Evolutionary conservation across 2,797 vertebrate species (phyloP).

Genomic region (Pseudomugil gertrudae): DNA sequence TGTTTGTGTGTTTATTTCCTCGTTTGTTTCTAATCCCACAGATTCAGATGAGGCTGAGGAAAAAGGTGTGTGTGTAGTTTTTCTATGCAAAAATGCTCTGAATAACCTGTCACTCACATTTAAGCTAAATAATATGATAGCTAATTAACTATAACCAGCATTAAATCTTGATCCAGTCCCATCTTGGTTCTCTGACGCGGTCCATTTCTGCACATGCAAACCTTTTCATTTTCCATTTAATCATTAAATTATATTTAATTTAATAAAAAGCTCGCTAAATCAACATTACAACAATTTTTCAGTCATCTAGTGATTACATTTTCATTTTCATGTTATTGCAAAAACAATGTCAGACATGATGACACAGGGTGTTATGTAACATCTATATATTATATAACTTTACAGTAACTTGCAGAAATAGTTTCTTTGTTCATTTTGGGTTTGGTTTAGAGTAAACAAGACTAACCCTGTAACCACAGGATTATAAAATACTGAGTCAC

Average conservation of each 20-base stretch:
- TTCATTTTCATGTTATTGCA: neutral
- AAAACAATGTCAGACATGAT: neutral
- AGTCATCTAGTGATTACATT: neutral
- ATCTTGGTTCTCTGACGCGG: neutral
- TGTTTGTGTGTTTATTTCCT: neutral
- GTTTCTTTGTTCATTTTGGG: neutral
- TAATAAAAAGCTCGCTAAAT: neutral
- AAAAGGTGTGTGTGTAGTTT: neutral
- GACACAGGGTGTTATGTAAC: neutral
- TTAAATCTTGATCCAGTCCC: neutral
- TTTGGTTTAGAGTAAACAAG: no score
- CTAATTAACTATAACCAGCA: neutral
- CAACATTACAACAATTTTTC: neutral
- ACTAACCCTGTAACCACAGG: no score
- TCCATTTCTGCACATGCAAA: neutral
- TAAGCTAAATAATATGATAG: neutral
- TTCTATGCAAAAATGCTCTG: neutral
- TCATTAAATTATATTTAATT: neutral
- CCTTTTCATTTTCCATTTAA: neutral
- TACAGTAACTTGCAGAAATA: neutral
- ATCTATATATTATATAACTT: neutral
- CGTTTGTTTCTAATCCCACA: conserved; percentile 4
- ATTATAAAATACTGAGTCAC: no score
- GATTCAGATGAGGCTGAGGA: neutral
- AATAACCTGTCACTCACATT: neutral